A percentile compares a stretch with the other conserved stretches of the same genome.
phyloP scores from a whole-genome alignment of 30 jellyfish, hydroid and myxozoan species.

The Mastigias papua region DNA sequence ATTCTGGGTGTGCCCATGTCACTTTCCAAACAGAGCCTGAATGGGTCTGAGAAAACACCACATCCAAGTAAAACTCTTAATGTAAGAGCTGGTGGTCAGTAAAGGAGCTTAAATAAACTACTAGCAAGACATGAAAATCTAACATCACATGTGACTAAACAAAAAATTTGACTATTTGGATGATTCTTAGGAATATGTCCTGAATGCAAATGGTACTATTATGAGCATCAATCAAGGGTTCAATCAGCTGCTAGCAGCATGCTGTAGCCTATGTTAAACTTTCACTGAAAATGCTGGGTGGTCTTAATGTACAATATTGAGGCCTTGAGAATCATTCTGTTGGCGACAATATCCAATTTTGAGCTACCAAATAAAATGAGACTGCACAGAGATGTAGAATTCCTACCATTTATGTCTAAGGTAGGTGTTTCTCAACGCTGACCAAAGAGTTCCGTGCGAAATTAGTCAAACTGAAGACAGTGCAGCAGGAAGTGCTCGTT shows the following conservation, averaged over 20 bases:
- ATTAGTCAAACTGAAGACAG: neutral
- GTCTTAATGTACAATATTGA: neutral
- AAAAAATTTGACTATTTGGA: too few relatives aligned
- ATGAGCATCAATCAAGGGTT: too few relatives aligned
- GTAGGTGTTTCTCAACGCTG: slow-evolving; percentile 35
- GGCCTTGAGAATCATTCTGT: neutral
- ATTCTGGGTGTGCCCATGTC: slow-evolving; percentile 99
- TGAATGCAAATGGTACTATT: too few relatives aligned
- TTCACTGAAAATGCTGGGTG: too few relatives aligned
- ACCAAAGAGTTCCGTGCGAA: slow-evolving; percentile 12
- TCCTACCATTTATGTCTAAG: neutral
- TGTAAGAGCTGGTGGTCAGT: too few relatives aligned
- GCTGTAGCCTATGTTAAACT: too few relatives aligned
- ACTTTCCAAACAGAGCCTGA: slow-evolving; percentile 99
- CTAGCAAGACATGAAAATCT: too few relatives aligned
- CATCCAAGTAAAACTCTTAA: too few relatives aligned
- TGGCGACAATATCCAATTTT: neutral
- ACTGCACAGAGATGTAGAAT: neutral
- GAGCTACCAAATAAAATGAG: slow-evolving; percentile 1
- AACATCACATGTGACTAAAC: too few relatives aligned
- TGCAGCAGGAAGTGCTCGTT: slow-evolving; percentile 12
- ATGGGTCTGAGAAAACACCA: slow-evolving; percentile 84
- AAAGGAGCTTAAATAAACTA: too few relatives aligned
- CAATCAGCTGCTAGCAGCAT: too few relatives aligned
- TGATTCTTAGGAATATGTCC: too few relatives aligned